These are phyloP conservation scores for Drosophila busckii DNA, from an alignment of 1,140 invertebrate genomes.

Conservation along the genomic window DNA sequence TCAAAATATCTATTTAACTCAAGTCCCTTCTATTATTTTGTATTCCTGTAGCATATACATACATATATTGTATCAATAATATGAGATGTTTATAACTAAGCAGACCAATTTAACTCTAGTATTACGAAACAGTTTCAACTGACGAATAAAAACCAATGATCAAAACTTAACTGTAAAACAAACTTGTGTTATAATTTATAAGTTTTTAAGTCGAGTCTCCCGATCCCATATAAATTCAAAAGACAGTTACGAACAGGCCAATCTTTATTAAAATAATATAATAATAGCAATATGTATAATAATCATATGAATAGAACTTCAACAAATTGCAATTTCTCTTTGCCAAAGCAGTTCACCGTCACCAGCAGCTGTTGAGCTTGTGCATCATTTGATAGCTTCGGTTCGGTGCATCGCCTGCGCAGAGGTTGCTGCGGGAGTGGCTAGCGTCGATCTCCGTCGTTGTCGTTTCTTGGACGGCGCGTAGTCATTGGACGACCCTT, in stretches of 20 bases:
- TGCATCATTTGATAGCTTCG: constrained; percentile 18
- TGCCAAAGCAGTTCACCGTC: constrained; percentile 60
- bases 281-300: no score
- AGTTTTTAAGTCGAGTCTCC: constrained; percentile 11
- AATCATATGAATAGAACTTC: constrained; percentile 59
- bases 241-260: no score
- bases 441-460: constrained; percentile 63
- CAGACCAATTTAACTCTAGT: constrained; percentile 74
- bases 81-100: constrained; percentile 51
- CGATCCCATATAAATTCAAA: no score
- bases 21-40: constrained; percentile 7
- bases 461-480: constrained; percentile 59
- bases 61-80: constrained; percentile 47
- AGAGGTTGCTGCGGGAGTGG: constrained; percentile 12
- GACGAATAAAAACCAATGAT: constrained; percentile 68
- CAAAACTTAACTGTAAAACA: constrained; percentile 44
- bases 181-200: constrained; percentile 4
- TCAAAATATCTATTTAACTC: neutral
- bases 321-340: constrained; percentile 59
- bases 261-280: no score
- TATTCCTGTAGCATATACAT: constrained; percentile 22
- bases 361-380: constrained; percentile 34
- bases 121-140: constrained; percentile 44
- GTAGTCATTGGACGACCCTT: constrained; percentile 68
- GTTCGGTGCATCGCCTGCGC: constrained; percentile 39